Evolutionary conservation across 1,140 invertebrate genomes (phyloP).

Genomic region (Diploscapter pachys): DNA sequence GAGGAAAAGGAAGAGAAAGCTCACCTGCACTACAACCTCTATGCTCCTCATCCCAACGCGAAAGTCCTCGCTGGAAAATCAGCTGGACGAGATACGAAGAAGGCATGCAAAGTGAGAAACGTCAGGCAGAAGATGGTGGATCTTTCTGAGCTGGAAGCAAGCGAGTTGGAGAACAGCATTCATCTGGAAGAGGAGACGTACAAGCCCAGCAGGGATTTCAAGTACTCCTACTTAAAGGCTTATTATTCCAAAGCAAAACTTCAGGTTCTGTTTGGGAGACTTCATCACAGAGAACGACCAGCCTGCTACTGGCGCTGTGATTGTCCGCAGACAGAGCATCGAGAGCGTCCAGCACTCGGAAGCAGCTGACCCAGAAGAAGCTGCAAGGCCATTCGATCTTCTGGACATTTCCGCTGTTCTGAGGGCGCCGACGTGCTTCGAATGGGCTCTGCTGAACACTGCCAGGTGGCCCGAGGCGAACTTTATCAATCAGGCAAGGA

Average conservation of each 20-base stretch:
- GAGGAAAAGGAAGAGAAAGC: not conserved
- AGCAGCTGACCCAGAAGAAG: not conserved
- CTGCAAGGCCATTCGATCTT: slow-evolving; percentile 15
- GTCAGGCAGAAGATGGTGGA: slow-evolving; percentile 12
- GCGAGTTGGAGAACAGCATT: slow-evolving; percentile 22
- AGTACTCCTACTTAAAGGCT: no score
- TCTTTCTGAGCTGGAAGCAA: slow-evolving; percentile 19
- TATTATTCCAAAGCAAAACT: not conserved
- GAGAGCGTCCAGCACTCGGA: slow-evolving; percentile 20
- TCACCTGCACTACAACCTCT: slow-evolving; percentile 9
- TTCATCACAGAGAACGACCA: slow-evolving; percentile 11
- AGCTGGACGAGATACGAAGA: slow-evolving; percentile 4
- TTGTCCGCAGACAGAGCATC: slow-evolving; percentile 19
- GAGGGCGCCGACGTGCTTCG: slow-evolving; percentile 20
- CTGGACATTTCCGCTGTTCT: slow-evolving; percentile 25
- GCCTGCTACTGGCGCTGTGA: slow-evolving; percentile 9
- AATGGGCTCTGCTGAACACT: slow-evolving; percentile 9
- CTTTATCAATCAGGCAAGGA: slow-evolving; percentile 5
- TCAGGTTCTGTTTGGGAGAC: slow-evolving; percentile 31
- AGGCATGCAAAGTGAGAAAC: no score
- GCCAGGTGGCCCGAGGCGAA: slow-evolving; percentile 1
- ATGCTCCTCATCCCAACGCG: not conserved
- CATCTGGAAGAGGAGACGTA: slow-evolving; percentile 16
- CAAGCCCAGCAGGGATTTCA: slow-evolving; percentile 19
- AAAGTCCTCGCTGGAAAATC: not conserved